Evolutionary conservation across 2,797 vertebrate genomes (phyloP).

Genomic region (Clamator glandarius): DNA sequence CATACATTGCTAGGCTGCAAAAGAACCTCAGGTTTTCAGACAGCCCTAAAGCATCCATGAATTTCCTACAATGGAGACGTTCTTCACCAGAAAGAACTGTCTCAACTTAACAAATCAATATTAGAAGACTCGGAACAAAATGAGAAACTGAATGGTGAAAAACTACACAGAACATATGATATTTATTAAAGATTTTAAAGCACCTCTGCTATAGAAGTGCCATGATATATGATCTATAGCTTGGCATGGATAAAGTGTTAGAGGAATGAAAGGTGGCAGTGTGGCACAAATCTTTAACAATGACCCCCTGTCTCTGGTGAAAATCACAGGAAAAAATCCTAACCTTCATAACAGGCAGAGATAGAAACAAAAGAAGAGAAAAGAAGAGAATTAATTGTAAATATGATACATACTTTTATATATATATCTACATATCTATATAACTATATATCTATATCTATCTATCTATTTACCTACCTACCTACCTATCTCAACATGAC

Average conservation of each 20-base stretch:
- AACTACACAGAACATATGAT: background rate
- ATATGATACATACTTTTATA: background rate
- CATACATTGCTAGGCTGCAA: background rate
- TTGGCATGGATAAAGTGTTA: background rate
- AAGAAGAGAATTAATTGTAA: background rate
- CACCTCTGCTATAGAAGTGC: background rate
- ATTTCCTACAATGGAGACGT: background rate
- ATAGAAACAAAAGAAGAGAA: background rate
- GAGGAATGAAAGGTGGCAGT: background rate
- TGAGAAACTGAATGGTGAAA: background rate
- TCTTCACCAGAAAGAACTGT: background rate
- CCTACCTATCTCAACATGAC: background rate
- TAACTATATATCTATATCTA: too few species aligned
- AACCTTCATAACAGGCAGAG: background rate
- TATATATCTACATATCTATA: too few species aligned
- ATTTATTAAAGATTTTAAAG: slow-evolving; percentile 8
- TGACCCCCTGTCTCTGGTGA: background rate
- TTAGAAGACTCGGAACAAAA: background rate
- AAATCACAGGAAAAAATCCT: background rate
- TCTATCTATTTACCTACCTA: background rate
- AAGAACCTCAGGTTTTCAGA: background rate
- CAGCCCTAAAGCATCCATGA: background rate
- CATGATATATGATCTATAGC: background rate
- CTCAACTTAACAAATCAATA: background rate
- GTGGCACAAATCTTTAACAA: background rate